Evolutionary conservation across 1,140 invertebrate genomes (phyloP), one percentile per base, ranked within the genome.

Genomic region (Drosophila melanica): DNA sequence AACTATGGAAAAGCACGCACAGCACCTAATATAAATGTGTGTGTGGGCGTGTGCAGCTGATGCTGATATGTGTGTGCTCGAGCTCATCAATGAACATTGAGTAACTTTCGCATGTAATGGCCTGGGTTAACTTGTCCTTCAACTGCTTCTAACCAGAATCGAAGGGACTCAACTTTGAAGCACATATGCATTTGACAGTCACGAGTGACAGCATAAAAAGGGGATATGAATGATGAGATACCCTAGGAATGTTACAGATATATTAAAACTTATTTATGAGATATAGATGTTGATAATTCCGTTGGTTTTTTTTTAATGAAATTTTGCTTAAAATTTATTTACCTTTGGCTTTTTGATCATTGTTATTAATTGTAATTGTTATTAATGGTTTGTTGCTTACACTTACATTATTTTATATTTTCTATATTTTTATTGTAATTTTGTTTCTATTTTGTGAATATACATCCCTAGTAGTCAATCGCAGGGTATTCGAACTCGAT

Each of bases 61-160:
- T 55, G 42, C 59, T 20, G 44, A 7, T 27, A 27, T 27, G 58
- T 58, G 41, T 41, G 71, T 44, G 9, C 20, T n/a, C 27, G 39
- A 35, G 62, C 64, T 79, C 70, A 78, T 82, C 79, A 82, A 82
- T 81, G 79, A 68, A 77, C 79, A 68, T 82, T 82, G 75, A 78
- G 58, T 74, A 82, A 82, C 60, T 78, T 66, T 69, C 74, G 70
- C 54, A 35, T 37, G 65, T 70, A 75, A 70, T 70, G 53, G 51
- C 16, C 30, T 42, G 57, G 37, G 39, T 16, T 51, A 65, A 71
- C 45, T 39, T 27, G 20, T 58, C 20, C 39, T 45, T 30, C 54
- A 51, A 44, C 37, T 54, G 58, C 12, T 41, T 44, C 35, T 12
- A 55, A 23, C 42, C 35, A 20, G 27, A 53, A 42, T 42, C 23